Percentiles rank a stretch among this genome's conserved stretches.
phyloP scores from a whole-genome alignment of 2,888 invertebrate species.

The Deilephila porcellus region DNA sequence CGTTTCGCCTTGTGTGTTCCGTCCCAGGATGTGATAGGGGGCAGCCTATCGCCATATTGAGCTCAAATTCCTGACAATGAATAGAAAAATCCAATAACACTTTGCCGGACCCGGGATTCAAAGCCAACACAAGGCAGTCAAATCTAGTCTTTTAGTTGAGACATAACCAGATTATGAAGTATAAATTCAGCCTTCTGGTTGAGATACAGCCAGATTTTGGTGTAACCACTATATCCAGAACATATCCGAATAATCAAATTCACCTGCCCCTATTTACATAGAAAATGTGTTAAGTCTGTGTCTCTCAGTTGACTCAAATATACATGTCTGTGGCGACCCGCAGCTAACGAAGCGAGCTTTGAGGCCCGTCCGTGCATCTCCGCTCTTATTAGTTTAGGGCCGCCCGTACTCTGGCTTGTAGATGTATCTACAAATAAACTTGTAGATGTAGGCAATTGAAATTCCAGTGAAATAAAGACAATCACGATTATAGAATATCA shows the following conservation, averaged over 20 bases:
- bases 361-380: neutral
- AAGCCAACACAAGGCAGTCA: too few species aligned
- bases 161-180: too few species aligned
- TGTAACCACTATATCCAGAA: too few species aligned
- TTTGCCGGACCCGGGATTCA: too few species aligned
- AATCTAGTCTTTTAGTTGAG: too few species aligned
- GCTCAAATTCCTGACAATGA: too few species aligned
- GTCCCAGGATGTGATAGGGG: too few species aligned
- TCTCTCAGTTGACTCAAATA: neutral
- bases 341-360: constrained; percentile 13
- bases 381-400: constrained; percentile 12
- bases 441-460: neutral
- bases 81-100: too few species aligned
- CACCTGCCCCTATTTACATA: neutral
- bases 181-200: too few species aligned
- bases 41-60: too few species aligned
- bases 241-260: neutral
- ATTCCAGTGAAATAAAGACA: neutral
- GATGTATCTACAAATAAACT: neutral
- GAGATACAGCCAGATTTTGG: too few species aligned
- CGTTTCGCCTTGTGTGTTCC: too few species aligned
- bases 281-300: neutral
- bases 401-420: neutral
- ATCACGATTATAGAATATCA: neutral
- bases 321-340: neutral